Evolutionary conservation across 2,888 invertebrate species (phyloP).

Genomic region (Nomada hirtipes): DNA sequence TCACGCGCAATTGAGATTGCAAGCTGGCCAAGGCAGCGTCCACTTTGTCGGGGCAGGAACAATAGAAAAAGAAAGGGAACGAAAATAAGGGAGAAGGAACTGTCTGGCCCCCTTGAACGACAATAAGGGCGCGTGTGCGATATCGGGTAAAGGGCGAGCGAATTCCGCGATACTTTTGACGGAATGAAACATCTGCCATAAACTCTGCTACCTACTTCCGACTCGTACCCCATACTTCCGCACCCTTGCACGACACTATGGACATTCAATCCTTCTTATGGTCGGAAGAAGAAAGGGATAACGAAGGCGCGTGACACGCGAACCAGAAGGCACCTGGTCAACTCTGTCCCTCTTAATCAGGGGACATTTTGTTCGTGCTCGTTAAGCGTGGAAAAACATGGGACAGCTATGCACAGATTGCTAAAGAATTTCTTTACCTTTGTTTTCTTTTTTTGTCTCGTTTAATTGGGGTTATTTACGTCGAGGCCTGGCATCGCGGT

Average conservation of each 20-base stretch:
- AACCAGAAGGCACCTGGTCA: constrained; percentile 53
- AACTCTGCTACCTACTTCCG: constrained; percentile 67
- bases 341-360: constrained; percentile 15
- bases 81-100: neutral
- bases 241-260: constrained; percentile 7
- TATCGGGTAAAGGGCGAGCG: constrained; percentile 29
- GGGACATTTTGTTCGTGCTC: neutral
- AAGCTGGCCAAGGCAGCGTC: constrained; percentile 8
- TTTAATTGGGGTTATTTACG: too few relatives aligned
- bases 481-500: neutral
- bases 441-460: neutral
- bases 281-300: constrained; percentile 36
- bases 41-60: constrained; percentile 10
- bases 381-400: neutral
- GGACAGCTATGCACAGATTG: neutral
- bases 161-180: constrained; percentile 41
- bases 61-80: neutral
- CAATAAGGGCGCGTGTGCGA: constrained; percentile 46
- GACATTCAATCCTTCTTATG: constrained; percentile 55
- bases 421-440: neutral
- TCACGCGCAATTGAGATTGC: constrained; percentile 16
- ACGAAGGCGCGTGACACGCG: constrained; percentile 57
- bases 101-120: constrained; percentile 14
- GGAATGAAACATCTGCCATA: constrained; percentile 69
- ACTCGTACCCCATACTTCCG: constrained; percentile 39